Evolutionary conservation across 2,888 invertebrate species (phyloP), one percentile per base, ranked within the genome.

Genomic region (Agelastica alni): DNA sequence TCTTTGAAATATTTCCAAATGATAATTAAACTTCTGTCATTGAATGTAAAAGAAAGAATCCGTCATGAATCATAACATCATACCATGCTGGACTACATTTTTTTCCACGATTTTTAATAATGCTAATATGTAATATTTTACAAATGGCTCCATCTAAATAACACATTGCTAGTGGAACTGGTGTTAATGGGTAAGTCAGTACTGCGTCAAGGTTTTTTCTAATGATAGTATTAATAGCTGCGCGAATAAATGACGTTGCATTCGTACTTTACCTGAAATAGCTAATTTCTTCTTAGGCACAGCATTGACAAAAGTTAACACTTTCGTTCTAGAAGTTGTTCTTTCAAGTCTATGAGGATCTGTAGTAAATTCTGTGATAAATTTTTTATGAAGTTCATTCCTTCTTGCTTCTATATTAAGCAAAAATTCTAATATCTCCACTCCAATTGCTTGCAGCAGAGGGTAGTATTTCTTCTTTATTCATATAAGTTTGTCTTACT

Each of bases 21-120:
- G n/a, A n/a, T n/a, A n/a, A n/a, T n/a, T 22, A 1, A 6, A 6
- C 22, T 22, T 22, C 22, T 22, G 22, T 22, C 22, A 26, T 42
- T 42, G 75, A 14, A 41, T 43, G 28, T 14, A 42, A 3, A 10
- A 42, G 13, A 42, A 31, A 48, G 12, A 32, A 37, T 26, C 48
- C 48, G 18, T 53, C 44, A 28, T 43, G 36, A 34, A 53, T 48
- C 12, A 53, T 22, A 18, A 53, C 44, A 22, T 53, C 44, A 22
- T 37, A 48, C 18, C 16, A 31, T 43, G 9, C 14, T 31, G 48
- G 45, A 14, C 18, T 14, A 26, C 26, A 9, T 39, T 9, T 37
- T 46, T 51, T 26, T 51, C 44, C 4, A 56, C 7, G 4, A 42
- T 31, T 28, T 47, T 53, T 14, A 51, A 5, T 17, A 54, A 47